Percentiles rank a stretch among this genome's conserved stretches.
These are phyloP conservation scores for Mastomys natalensis DNA, from an alignment of 2,113 vertebrate genomes.

Conservation along the genomic window DNA sequence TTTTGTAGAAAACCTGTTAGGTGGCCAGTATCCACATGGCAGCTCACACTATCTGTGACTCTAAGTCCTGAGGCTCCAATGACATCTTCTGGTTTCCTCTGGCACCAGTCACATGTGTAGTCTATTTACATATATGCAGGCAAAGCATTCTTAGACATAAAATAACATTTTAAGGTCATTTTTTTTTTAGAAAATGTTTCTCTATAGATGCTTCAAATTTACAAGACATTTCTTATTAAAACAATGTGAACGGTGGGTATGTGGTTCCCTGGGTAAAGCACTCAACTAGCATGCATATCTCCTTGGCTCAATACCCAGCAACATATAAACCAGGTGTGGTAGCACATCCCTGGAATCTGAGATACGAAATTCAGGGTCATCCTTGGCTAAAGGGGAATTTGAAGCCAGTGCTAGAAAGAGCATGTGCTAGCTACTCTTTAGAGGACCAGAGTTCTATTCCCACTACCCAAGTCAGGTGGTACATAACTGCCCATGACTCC, in stretches of 20 bases:
- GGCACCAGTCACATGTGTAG: not conserved
- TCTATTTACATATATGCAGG: not conserved
- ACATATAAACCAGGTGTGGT: too few relatives aligned
- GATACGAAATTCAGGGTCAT: not conserved
- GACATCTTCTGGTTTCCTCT: not conserved
- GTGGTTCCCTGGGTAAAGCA: not conserved
- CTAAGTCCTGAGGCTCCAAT: not conserved
- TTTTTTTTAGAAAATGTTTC: not conserved
- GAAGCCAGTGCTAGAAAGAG: too few relatives aligned
- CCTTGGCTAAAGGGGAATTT: not conserved
- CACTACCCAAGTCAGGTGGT: too few relatives aligned
- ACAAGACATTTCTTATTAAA: conserved; percentile 4
- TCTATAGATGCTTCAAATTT: not conserved
- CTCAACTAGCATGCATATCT: not conserved
- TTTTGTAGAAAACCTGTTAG: not conserved
- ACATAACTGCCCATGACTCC: not conserved
- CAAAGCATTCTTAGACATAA: not conserved
- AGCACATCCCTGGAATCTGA: not conserved
- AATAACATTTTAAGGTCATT: not conserved
- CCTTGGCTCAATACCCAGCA: not conserved
- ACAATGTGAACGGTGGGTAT: not conserved
- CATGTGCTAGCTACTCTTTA: not conserved
- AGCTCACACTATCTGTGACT: not conserved
- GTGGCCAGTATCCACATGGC: too few relatives aligned
- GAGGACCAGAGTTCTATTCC: not conserved